Evolutionary conservation across 2,888 invertebrate genomes (phyloP), one percentile per base, ranked within the genome.

Genomic region (Melanargia galathea): DNA sequence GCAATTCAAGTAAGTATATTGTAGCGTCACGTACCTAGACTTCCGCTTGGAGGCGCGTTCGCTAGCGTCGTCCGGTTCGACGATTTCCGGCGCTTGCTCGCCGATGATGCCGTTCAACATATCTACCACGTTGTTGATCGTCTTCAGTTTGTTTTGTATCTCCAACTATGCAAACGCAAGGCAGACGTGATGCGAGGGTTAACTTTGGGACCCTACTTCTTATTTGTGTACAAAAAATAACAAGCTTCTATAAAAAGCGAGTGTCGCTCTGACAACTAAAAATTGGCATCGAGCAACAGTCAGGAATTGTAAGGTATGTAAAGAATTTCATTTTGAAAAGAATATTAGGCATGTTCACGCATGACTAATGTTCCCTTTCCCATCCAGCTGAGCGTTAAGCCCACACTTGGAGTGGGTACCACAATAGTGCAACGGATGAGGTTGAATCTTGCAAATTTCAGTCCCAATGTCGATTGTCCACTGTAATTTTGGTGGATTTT

Each of bases 21-120:
- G 1, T 13, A 43, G 57, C 26, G 51, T 35, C 30, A 81, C 83
- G 63, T 65, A 92, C 92, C 92, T 91, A 73, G 91, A 91, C 67
- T 87, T 91, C n/a, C 85, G 77, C 64, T 88, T 90, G 62, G 80
- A 71, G 43, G 60, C 66, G 6, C 82, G 81, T 0, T 87, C 87
- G 18, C 18, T 18, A 0, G 43, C 2, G 8, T 43, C 43, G 1
- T 85, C 87, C 0, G 76, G 73, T 1, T 81, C 82, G 1, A 40
- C 71, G 2, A 74, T 55, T 43, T 84, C 83, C 2, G 66, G 64
- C 1, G 83, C 87, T 71, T 94, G 95, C 74, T 96, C 96, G 0
- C 96, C 96, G 75, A 97, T 96, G 78, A 97, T 95, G 38, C 95
- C 95, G 65, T 95, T 95, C 75, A 97, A 92, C 95, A 97, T 97